Evolutionary conservation across 2,888 invertebrate genomes (phyloP), one percentile per base, ranked within the genome.

Genomic region (Scelioninae gen. 2): DNA sequence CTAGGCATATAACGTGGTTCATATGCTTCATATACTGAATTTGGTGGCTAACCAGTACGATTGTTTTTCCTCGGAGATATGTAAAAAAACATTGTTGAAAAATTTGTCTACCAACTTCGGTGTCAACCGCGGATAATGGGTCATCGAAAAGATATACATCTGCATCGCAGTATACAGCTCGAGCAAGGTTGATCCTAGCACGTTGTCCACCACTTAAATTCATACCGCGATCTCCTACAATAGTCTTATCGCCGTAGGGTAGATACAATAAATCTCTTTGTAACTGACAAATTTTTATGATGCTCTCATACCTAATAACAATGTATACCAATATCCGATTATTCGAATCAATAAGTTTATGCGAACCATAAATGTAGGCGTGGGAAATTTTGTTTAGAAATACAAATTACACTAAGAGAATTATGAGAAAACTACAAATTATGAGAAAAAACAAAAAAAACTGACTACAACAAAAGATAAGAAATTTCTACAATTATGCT

Each of bases 191-290:
- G 45, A 92, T 90, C 43, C 95, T 89, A 0, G 96, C 96, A 72
- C 94, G 91, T 85, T 97, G 96, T 1, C 96, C 94, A 81, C 91
- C 95, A 73, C 93, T 93, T 76, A 96, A 86, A 22, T 92, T 93
- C 11, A 93, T 91, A 10, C 95, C 95, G 78, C 92, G 88, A 80
- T 95, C 94, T n/a, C 95, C 95, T 1, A 96, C 93, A 45, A 94
- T 86, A 0, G 94, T 95, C 84, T 90, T 88, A 80, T 92, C 93
- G 1, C 92, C 92, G 77, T 91, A 89, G 9, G 90, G 88, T 75
- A 93, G 89, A 80, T 92, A 92, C 76, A 91, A 90, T 80, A 95
- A 90, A 83, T 96, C 95, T 82, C 90, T 90, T 80, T 90, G 90
- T 45, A 93, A 87, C 2, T 92, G 91, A 81, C 93, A 93, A 0